A percentile compares a stretch with the other conserved stretches of the same genome.
phyloP scores from a whole-genome alignment of 2,113 vertebrate genomes.

The Cinclus mexicanus region DNA sequence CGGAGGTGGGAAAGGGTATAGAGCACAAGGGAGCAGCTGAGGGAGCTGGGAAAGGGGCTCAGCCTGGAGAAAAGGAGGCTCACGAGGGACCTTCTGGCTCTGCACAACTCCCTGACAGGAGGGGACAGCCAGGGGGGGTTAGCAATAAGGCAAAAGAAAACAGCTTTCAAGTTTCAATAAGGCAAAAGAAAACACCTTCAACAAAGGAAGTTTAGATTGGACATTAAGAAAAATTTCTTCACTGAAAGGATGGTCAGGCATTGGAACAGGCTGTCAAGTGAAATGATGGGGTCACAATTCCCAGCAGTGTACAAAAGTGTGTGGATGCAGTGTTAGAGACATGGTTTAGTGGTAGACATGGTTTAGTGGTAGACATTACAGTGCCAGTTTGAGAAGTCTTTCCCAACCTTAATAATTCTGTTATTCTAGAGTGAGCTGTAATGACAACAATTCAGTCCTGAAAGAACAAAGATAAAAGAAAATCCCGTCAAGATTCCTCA shows the following conservation, averaged over 20 bases:
- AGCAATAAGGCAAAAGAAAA: not conserved
- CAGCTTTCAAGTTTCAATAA: not conserved
- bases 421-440: not conserved
- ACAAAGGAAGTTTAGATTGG: not conserved
- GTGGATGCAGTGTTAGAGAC: not conserved
- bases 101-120: not conserved
- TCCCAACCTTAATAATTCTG: not conserved
- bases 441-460: not conserved
- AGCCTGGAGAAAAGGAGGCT: not conserved
- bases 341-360: not conserved
- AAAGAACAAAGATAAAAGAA: not conserved
- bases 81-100: rapidly evolving
- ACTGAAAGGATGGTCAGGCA: not conserved
- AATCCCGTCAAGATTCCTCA: not conserved
- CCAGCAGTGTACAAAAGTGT: not conserved
- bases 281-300: not conserved
- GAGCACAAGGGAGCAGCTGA: not conserved
- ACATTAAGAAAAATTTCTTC: not conserved
- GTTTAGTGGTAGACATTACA: not conserved
- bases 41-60: not conserved
- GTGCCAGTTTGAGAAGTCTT: not conserved
- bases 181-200: not conserved
- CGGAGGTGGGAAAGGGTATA: rapidly evolving
- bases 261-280: not conserved
- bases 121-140: rapidly evolving